These are phyloP conservation scores for Drosophila asahinai DNA, from an alignment of 1,140 invertebrate species.

Conservation along the genomic window DNA sequence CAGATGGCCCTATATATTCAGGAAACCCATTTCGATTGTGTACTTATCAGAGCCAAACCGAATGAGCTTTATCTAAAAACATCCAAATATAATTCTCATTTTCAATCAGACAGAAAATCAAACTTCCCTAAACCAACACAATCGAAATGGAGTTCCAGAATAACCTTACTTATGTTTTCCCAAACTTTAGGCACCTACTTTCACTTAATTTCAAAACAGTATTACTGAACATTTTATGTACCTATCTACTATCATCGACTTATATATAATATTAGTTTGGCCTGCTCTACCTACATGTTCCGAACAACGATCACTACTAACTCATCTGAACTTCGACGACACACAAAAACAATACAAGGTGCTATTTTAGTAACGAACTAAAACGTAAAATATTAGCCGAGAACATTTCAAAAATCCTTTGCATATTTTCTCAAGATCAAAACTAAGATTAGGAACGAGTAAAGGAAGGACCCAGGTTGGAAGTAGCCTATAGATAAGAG, in stretches of 20 bases:
- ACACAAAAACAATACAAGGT: slow-evolving; percentile 74
- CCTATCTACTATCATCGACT: slow-evolving; percentile 26
- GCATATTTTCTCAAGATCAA: slow-evolving; percentile 74
- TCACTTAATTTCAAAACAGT: slow-evolving; percentile 54
- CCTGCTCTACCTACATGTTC: slow-evolving; percentile 47
- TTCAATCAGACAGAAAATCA: background rate
- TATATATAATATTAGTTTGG: slow-evolving; percentile 19
- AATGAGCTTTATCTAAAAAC: slow-evolving; percentile 24
- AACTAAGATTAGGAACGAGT: slow-evolving; percentile 58
- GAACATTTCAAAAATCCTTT: slow-evolving; percentile 61
- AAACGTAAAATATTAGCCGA: slow-evolving; percentile 48
- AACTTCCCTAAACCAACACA: background rate
- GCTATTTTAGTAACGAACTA: slow-evolving; percentile 73
- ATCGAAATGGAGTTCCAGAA: slow-evolving; percentile 11
- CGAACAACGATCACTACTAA: slow-evolving; percentile 62
- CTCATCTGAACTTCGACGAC: slow-evolving; percentile 62
- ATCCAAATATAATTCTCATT: background rate
- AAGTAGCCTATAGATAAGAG: slow-evolving; percentile 22
- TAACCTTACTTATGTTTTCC: slow-evolving; percentile 14
- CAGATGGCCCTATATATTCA: background rate
- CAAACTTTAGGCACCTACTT: slow-evolving; percentile 19
- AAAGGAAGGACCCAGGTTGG: slow-evolving; percentile 25
- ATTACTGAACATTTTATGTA: slow-evolving; percentile 52
- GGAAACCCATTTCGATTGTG: slow-evolving; percentile 1
- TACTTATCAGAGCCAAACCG: background rate